These are phyloP conservation scores for Manis javanica DNA, from an alignment of 2,797 vertebrate genomes.

Conservation along the genomic window DNA sequence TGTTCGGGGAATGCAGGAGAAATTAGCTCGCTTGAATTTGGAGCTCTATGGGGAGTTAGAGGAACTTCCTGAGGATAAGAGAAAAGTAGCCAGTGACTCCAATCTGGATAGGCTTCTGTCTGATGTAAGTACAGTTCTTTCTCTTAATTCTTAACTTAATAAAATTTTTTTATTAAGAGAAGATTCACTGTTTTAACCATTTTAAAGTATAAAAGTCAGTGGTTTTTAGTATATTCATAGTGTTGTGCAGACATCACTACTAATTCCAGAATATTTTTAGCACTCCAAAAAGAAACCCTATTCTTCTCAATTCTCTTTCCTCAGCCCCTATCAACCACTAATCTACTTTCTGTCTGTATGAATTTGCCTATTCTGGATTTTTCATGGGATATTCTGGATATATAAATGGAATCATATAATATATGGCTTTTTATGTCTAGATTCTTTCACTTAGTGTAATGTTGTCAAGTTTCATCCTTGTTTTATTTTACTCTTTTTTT, in stretches of 20 bases:
- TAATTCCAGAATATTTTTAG: no score
- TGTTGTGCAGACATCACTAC: no score
- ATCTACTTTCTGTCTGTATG: neutral
- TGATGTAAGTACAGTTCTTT: conserved; percentile 89
- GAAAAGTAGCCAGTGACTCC: conserved; percentile 92
- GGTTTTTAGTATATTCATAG: no score
- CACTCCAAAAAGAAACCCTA: no score
- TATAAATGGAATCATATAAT: neutral
- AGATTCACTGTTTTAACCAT: neutral
- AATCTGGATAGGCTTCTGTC: conserved; percentile 97
- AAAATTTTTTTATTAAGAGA: neutral
- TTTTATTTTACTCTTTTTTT: neutral
- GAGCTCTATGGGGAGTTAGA: conserved; percentile 97
- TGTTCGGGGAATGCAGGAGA: conserved; percentile 98
- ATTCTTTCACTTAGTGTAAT: neutral
- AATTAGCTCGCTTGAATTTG: conserved; percentile 96
- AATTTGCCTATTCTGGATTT: neutral
- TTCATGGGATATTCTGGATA: neutral
- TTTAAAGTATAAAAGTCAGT: neutral
- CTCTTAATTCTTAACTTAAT: neutral
- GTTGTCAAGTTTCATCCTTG: neutral
- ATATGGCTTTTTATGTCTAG: neutral
- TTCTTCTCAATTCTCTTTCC: neutral
- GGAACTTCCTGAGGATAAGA: conserved; percentile 95
- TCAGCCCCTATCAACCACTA: no score